Evolutionary conservation across 2,113 vertebrate species (phyloP).

Genomic region (Donacobius atricapilla): DNA sequence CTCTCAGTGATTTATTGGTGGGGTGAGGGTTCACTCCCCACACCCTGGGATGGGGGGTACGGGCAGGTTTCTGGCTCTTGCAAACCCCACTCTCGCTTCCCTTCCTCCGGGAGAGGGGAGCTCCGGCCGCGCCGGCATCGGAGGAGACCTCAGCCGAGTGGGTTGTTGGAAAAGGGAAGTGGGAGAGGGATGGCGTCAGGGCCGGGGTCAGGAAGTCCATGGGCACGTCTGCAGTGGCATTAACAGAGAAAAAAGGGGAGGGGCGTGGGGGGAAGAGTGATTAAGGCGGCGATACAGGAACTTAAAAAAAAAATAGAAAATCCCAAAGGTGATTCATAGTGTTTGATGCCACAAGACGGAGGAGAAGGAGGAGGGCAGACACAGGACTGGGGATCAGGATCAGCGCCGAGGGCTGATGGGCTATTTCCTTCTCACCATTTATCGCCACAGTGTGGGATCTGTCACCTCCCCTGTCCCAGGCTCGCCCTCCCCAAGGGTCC

Average conservation of each 20-base stretch:
- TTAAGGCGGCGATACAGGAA: not conserved
- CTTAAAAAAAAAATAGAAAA: not conserved
- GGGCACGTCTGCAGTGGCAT: not conserved
- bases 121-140: rapidly evolving
- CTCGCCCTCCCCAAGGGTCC: not conserved
- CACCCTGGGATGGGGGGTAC: not conserved
- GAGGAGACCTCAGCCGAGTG: not conserved
- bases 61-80: not conserved
- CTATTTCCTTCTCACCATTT: not conserved
- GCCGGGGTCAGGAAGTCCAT: not conserved
- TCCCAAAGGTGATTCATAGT: not conserved
- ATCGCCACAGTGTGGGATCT: not conserved
- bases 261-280: not conserved
- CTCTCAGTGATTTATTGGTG: not conserved
- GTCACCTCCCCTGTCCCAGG: not conserved
- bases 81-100: not conserved
- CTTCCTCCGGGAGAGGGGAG: not conserved
- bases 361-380: not conserved
- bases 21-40: no score
- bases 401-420: not conserved
- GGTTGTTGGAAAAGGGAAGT: conserved; percentile 8
- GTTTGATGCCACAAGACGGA: not conserved
- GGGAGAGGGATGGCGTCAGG: not conserved
- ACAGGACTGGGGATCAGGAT: not conserved
- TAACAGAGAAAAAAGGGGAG: not conserved